Evolutionary conservation across 2,113 vertebrate species (phyloP).

Genomic region (Oreotrochilus melanogaster): DNA sequence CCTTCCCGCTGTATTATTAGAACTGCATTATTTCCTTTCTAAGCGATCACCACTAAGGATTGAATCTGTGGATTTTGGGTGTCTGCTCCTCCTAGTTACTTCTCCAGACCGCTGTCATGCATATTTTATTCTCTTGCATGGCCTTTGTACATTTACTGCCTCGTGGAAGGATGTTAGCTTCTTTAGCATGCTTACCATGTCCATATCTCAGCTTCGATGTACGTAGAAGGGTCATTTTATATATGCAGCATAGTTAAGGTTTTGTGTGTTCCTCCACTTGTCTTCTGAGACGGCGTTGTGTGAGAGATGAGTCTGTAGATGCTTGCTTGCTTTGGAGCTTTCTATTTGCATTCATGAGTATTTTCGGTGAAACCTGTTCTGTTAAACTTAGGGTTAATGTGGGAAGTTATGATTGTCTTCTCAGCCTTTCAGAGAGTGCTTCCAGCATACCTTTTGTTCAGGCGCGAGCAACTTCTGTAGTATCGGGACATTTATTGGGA

Average conservation of each 20-base stretch:
- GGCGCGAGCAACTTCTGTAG: constrained; percentile 5
- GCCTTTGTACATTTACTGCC: constrained; percentile 24
- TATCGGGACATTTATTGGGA: neutral
- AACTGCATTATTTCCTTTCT: neutral
- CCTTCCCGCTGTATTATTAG: neutral
- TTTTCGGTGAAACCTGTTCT: neutral
- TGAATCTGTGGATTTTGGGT: neutral
- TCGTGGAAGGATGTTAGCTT: neutral
- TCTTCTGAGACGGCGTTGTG: neutral
- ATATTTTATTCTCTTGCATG: neutral
- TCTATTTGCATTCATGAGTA: neutral
- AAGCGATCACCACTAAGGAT: neutral
- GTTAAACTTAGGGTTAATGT: neutral
- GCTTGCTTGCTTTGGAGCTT: constrained; percentile 24
- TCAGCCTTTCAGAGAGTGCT: neutral
- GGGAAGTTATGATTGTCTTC: neutral
- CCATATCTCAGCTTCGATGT: neutral
- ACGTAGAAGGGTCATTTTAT: neutral
- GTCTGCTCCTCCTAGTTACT: constrained; percentile 13
- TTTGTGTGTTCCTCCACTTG: neutral
- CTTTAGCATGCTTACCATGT: neutral
- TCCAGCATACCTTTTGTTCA: neutral
- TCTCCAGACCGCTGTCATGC: neutral
- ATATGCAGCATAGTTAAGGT: neutral
- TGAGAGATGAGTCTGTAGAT: neutral